These are phyloP conservation scores for Sciurus niger DNA, from an alignment of 2,113 vertebrate genomes.

Conservation along the genomic window DNA sequence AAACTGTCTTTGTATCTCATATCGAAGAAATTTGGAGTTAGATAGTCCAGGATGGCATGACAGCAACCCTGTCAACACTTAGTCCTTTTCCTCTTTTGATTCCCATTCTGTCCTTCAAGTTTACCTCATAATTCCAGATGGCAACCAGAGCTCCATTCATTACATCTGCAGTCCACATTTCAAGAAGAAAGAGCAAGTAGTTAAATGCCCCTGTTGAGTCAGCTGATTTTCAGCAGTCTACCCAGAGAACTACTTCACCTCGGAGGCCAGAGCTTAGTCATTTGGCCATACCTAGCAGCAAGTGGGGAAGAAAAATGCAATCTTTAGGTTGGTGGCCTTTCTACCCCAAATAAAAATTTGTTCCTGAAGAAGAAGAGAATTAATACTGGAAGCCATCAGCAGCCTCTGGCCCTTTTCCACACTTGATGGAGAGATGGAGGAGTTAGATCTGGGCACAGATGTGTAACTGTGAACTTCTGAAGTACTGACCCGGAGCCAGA, in stretches of 20 bases:
- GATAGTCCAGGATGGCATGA: no score
- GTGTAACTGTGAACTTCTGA: not conserved
- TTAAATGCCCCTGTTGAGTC: not conserved
- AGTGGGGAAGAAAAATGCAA: not conserved
- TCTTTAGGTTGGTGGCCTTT: not conserved
- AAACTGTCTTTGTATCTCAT: not conserved
- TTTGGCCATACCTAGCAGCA: not conserved
- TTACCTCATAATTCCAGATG: slow-evolving; percentile 55
- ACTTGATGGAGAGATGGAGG: not conserved
- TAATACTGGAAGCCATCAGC: not conserved
- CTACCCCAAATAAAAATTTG: not conserved
- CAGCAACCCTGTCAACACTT: not conserved
- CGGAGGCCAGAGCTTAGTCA: not conserved
- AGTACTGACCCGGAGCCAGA: not conserved
- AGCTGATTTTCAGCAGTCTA: not conserved
- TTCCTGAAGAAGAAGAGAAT: slow-evolving; percentile 22
- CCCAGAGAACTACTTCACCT: not conserved
- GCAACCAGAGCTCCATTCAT: slow-evolving; percentile 5
- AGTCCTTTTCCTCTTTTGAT: not conserved
- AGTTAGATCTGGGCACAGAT: not conserved
- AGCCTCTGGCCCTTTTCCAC: not conserved
- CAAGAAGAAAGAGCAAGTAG: slow-evolving; percentile 22
- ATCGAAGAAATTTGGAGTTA: not conserved
- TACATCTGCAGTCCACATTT: slow-evolving; percentile 47
- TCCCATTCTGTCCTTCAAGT: not conserved